Evolutionary conservation across 2,113 vertebrate genomes (phyloP), one percentile per base, ranked within the genome.

Genomic region (Xerus inauris): DNA sequence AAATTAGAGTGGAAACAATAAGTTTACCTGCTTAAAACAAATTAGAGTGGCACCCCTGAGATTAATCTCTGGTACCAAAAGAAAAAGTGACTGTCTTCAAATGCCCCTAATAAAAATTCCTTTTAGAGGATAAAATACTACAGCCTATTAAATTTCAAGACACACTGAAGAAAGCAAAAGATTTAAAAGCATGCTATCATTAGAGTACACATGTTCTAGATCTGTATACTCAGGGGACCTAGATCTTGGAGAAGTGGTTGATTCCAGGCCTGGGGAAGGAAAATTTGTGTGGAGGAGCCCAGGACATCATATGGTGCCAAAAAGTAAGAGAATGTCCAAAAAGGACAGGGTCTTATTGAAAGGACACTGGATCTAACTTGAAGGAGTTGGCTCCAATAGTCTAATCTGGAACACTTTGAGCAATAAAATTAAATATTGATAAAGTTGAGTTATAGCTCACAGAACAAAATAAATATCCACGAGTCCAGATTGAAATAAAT

Each of bases 101-200:
- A 69, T n/a, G 72, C 17, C 40, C 45, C 35, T 91, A n/a, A 76
- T 85, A 88, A 79, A 94, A 85, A 89, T 57, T 64, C 24, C 90
- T 72, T 94, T 91, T 71, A 64, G 62, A 54, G 69, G 20, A 65
- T 38, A 73, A 75, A 73, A 84, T 69, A 62, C 49, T 57, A 64
- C 7, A 91, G 72, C 64, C 35, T 79, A 79, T 8, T 40, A 75
- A 92, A 76, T 62, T 87, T 87, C 62, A 35, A 91, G 77, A 84
- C 24, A 38, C 24, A 0, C 4, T 24, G n/a, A 62, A 88, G 59
- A 76, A 93, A 86, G 71, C 13, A 65, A n/a, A 47, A 93, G 7
- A 72, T 65, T 81, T 76, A 49, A 82, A 77, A 94, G 65, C 26
- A 22, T n/a, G 20, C 10, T 24, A 24, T 49, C 17, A 4, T 22